Conservation (phyloP, 2,888 invertebrate genomes). For the Rhagophthalmus giganteus region DNA sequence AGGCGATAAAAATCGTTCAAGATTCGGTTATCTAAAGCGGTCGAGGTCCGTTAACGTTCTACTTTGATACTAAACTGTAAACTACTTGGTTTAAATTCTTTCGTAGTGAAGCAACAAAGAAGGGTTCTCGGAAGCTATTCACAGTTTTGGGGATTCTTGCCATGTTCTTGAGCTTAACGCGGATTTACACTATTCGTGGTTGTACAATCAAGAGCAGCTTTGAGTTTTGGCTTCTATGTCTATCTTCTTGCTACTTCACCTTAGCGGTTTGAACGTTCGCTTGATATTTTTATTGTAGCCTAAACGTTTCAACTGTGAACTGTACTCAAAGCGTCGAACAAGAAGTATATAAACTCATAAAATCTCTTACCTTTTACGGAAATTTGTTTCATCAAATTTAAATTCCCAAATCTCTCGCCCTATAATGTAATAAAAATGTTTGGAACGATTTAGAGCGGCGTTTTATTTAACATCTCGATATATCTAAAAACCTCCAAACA, state of each 20-base stretch:
- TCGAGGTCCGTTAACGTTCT: constrained; percentile 16
- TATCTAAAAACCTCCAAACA: too few species aligned
- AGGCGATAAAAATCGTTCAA: too few species aligned
- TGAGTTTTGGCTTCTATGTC: constrained; percentile 24
- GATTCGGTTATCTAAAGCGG: too few species aligned
- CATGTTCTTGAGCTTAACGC: constrained; percentile 37
- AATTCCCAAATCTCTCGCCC: too few species aligned
- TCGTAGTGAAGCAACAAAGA: constrained; percentile 24
- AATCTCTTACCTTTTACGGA: constrained; percentile 5
- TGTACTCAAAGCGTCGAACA: constrained; percentile 18
- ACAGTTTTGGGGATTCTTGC: constrained; percentile 37
- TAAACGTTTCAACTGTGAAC: constrained; percentile 18
- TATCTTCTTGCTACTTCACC: constrained; percentile 31
- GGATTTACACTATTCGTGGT: constrained; percentile 36
- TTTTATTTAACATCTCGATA: too few species aligned
- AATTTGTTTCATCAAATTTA: constrained; percentile 9
- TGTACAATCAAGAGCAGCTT: constrained; percentile 30
- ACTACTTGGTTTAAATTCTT: constrained; percentile 25
- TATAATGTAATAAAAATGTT: too few species aligned
- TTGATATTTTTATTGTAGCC: constrained; percentile 42
- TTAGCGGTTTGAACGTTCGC: constrained; percentile 39
- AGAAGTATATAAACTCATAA: constrained; percentile 13
- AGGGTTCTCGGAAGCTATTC: constrained; percentile 33
- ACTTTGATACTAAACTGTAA: constrained; percentile 23
- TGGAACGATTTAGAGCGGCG: too few species aligned